These are phyloP conservation scores for Picathartes gymnocephalus DNA, from an alignment of 2,113 vertebrate species.

Conservation along the genomic window DNA sequence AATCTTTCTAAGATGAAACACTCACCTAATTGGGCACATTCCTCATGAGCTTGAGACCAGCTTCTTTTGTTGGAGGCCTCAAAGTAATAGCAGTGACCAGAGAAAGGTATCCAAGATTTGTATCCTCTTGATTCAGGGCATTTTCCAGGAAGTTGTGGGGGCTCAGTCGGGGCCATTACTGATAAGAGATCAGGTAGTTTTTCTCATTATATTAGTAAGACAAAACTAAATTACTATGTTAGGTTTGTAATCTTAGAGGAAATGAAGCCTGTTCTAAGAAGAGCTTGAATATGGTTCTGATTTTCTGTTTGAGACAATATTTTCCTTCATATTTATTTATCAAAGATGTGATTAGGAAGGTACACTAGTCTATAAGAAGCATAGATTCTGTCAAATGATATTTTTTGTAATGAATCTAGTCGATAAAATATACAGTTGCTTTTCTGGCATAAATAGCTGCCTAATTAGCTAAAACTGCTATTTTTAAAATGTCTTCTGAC, in stretches of 20 bases:
- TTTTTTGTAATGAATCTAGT: neutral
- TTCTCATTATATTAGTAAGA: neutral
- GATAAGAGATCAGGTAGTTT: neutral
- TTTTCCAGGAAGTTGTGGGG: constrained; percentile 82
- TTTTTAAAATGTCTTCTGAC: neutral
- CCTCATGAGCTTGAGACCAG: constrained; percentile 83
- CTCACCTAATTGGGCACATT: constrained; percentile 83
- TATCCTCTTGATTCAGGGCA: constrained; percentile 78
- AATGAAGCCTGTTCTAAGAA: neutral
- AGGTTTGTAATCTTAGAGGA: neutral
- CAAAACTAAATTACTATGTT: neutral
- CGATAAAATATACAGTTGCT: neutral
- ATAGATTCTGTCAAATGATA: neutral
- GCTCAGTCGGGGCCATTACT: constrained; percentile 78
- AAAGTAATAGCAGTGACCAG: constrained; percentile 85
- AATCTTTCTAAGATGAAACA: neutral
- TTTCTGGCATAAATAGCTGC: neutral
- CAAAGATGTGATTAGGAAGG: neutral
- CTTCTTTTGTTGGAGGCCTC: constrained; percentile 57
- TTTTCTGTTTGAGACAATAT: neutral
- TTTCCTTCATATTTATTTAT: neutral
- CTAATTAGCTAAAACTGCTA: neutral
- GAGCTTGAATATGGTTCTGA: neutral
- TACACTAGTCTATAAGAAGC: neutral
- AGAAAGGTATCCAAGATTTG: constrained; percentile 85